These are phyloP conservation scores for Torymus aiolomorphi DNA, from an alignment of 2,888 invertebrate genomes.

Conservation along the genomic window DNA sequence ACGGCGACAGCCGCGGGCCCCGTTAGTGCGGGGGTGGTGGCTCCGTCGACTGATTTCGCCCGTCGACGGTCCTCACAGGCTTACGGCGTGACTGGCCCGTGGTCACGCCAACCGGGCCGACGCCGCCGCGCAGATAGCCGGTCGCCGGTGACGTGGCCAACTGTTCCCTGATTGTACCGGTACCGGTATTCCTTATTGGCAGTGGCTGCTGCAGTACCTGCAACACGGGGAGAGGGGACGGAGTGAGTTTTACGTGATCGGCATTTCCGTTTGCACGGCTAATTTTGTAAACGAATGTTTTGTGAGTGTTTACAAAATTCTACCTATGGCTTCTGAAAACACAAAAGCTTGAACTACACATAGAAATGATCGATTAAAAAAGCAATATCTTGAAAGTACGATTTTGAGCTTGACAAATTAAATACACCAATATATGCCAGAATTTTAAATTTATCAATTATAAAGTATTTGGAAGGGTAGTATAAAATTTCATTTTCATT, in stretches of 20 bases:
- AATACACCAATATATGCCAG: too few species aligned
- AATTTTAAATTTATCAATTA: too few species aligned
- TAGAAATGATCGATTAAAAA: too few species aligned
- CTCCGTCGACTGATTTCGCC: conserved; percentile 76
- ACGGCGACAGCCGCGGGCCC: conserved; percentile 47
- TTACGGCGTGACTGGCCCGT: conserved; percentile 75
- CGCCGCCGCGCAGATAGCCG: conserved; percentile 73
- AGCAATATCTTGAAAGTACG: too few species aligned
- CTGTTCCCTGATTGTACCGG: conserved; percentile 74
- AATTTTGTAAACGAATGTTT: neutral
- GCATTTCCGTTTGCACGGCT: too few species aligned
- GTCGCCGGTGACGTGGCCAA: conserved; percentile 69
- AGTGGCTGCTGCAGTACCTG: conserved; percentile 74
- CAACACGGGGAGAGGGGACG: neutral
- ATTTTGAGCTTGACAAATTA: too few species aligned
- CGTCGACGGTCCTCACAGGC: conserved; percentile 76
- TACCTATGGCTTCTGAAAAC: neutral
- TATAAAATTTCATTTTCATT: too few species aligned
- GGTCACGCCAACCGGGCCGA: conserved; percentile 72
- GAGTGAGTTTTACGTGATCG: too few species aligned
- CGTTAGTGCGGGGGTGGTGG: conserved; percentile 77
- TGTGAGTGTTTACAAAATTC: neutral
- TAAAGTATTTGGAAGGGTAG: too few species aligned
- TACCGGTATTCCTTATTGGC: conserved; percentile 73
- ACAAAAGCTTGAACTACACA: neutral